A percentile compares a stretch with the other conserved stretches of the same genome.
These are phyloP conservation scores for Dasypolia templi DNA, from an alignment of 2,888 invertebrate genomes.

Conservation along the genomic window DNA sequence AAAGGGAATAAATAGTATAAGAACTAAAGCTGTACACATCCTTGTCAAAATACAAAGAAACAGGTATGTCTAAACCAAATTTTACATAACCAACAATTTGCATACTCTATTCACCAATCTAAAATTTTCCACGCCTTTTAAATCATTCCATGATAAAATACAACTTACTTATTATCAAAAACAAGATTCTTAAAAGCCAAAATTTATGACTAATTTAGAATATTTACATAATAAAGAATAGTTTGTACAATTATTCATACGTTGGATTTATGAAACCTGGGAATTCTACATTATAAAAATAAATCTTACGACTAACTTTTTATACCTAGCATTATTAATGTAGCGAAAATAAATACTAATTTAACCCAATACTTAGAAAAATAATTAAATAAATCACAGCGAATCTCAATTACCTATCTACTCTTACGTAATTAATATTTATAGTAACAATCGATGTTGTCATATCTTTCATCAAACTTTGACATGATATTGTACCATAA, in stretches of 20 bases:
- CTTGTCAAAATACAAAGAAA: slow-evolving; percentile 24
- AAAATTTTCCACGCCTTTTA: slow-evolving; percentile 17
- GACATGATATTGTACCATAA: slow-evolving; percentile 64
- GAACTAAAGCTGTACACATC: slow-evolving; percentile 31
- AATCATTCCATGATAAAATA: slow-evolving; percentile 59
- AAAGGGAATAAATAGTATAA: slow-evolving; percentile 8
- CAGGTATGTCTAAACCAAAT: slow-evolving; percentile 8
- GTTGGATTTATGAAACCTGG: slow-evolving; percentile 79
- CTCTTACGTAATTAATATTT: slow-evolving; percentile 69
- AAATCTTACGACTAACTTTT: slow-evolving; percentile 75
- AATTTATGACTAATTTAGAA: slow-evolving; percentile 63
- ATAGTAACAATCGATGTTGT: slow-evolving; percentile 78
- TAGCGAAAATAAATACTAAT: slow-evolving; percentile 66
- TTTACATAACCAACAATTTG: slow-evolving; percentile 31
- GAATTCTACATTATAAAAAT: slow-evolving; percentile 84
- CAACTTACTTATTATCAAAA: slow-evolving; percentile 52
- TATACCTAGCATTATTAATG: slow-evolving; percentile 64
- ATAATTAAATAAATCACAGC: slow-evolving; percentile 83
- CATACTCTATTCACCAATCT: slow-evolving; percentile 16
- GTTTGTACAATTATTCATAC: slow-evolving; percentile 67
- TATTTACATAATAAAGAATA: slow-evolving; percentile 73
- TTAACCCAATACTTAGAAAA: slow-evolving; percentile 68
- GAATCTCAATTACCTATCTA: slow-evolving; percentile 82
- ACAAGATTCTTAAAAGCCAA: slow-evolving; percentile 56
- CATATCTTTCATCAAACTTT: slow-evolving; percentile 72